Evolutionary conservation across 1,140 invertebrate species (phyloP), one percentile per base, ranked within the genome.

Genomic region (Pissodes strobi): DNA sequence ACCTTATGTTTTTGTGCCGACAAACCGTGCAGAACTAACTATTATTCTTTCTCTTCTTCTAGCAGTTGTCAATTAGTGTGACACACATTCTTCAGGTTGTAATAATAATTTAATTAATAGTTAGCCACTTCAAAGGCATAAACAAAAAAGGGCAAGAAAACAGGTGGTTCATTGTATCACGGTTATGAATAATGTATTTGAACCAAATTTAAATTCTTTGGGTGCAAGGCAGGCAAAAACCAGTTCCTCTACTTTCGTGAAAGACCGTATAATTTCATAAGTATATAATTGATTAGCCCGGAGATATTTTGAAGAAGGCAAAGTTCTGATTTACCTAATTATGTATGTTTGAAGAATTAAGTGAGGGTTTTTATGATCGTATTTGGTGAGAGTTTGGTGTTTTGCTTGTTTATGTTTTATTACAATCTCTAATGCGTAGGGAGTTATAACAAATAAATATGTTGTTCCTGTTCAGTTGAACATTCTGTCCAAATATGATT

Each of bases 191-290:
- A 53, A 62, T 62, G 59, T 62, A 62, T 62, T 53, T 62, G 38
- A 62, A 62, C 59, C 59, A 38, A 62, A 62, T 62, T 62, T 62
- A 62, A 62, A 62, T 62, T 62, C 59, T 62, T 62, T 45, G 18
- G 25, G 48, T 51, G 58, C 22, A 56, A 56, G 22, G 13, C 10
- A 10, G 39, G 27, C 48, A 51, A 56, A 27, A 62, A 62, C 59
- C 49, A 9, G 59, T 62, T 51, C n/a, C 21, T 25, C 59, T 43
- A 62, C 59, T 62, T 62, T 62, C 59, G 59, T 62, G 49, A 62
- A 62, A 53, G 59, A 45, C 48, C 23, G 48, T 27, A 27, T 27
- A 27, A 27, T 27, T 27, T 27, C 25, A 27, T 27, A 27, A 27
- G 25, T 27, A 27, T 27, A 27, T 27, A 27, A 9, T 9, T 27